Base-by-base conservation (phyloP, 2,888 invertebrate genomes). In the Oligia fasciuncula region DNA sequence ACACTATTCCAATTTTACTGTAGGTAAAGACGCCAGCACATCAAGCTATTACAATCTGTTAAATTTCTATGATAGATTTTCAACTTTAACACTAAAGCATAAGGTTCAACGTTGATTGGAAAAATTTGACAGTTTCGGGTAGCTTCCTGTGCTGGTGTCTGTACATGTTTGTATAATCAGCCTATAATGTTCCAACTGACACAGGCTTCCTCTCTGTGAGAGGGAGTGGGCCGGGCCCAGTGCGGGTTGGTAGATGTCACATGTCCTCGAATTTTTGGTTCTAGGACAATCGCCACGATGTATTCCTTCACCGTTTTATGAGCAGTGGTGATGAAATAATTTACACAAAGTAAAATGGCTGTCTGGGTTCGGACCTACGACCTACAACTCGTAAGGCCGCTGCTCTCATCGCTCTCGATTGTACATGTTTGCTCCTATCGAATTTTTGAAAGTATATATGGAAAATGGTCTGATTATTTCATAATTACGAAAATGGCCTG, bases 1-100 rank as follows among this genome's bases (percentile, higher is more conserved):
- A 83, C 70, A 73, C n/a, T 67, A 73, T 80, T 79, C 62, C 49
- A 49, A 13, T 49, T 49, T 49, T 13, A 49, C 13, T 49, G 49
- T 49, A 49, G 49, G 49, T 49, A 14, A 14, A 43, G 43, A 43
- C 43, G 43, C 43, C 43, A 43, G 43, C 40, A 40, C 6, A 40
- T 40, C 40, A 40, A 40, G 40, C 40, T 40, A 40, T 5, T 40
- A 40, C 40, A 40, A 40, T 5, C 5, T 40, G 40, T 40, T 5
- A 40, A 40, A 40, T 40, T 40, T 40, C 0, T 40, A 40, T 40
- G 6, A 40, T 4, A 40, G 40, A 40, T 40, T 40, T 40, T 40
- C 40, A 40, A 40, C 40, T 6, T 40, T 40, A 40, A 6, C 40
- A 5, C 40, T 5, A 40, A 40, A 40, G 40, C 40, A 40, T 40